Evolutionary conservation across 2,113 vertebrate species (phyloP).

Genomic region (Numida meleagris): DNA sequence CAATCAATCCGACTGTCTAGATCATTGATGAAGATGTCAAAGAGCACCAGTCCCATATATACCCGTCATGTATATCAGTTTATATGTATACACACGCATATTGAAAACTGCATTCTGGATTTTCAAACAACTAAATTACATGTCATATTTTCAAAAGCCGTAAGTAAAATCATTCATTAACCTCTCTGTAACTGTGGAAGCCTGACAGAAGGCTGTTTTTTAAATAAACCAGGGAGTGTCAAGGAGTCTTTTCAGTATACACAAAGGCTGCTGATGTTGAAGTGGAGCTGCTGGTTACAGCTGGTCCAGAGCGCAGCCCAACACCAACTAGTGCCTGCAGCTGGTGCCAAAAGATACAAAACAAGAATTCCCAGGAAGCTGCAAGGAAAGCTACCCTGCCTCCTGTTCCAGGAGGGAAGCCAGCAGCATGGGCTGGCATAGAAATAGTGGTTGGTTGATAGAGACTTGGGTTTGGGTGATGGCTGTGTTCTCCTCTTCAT

Average conservation of each 20-base stretch:
- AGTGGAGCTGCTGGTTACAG: neutral
- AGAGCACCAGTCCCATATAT: too few relatives aligned
- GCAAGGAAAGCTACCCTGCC: neutral
- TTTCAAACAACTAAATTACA: neutral
- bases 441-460: neutral
- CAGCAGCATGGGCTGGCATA: accelerated
- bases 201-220: neutral
- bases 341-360: neutral
- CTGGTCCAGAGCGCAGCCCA: neutral
- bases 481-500: neutral
- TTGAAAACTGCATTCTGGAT: neutral
- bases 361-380: neutral
- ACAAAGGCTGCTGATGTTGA: neutral
- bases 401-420: neutral
- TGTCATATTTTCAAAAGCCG: neutral
- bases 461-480: neutral
- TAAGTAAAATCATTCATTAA: neutral
- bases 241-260: neutral
- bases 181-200: neutral
- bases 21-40: too few relatives aligned
- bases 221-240: neutral
- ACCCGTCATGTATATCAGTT: neutral
- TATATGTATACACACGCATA: neutral
- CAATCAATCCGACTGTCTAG: too few relatives aligned
- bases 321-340: accelerated